Conservation (phyloP, 2,113 vertebrate species). For the Rallus limicola region DNA sequence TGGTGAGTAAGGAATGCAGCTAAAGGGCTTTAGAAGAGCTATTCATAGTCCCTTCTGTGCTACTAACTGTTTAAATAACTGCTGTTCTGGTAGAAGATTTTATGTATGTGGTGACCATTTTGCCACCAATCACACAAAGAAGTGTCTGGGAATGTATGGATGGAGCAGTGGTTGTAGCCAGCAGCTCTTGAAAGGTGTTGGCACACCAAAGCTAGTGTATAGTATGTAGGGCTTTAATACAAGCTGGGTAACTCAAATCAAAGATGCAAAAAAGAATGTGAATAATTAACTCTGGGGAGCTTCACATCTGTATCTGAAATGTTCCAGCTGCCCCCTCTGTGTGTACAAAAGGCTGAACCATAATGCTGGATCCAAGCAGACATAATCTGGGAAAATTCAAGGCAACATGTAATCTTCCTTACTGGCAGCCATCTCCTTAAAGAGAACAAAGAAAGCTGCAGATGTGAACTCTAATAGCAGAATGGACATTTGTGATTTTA, state of each 20-base stretch:
- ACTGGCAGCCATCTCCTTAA: not conserved
- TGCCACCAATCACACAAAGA: not conserved
- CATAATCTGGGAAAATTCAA: slow-evolving; percentile 52
- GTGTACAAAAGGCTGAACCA: not conserved
- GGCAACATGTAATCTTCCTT: slow-evolving; percentile 36
- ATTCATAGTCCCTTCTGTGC: not conserved
- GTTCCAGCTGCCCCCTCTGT: slow-evolving; percentile 25
- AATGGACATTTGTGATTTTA: not conserved
- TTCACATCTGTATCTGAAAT: slow-evolving; percentile 39
- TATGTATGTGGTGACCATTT: not conserved
- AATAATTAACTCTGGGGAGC: slow-evolving; percentile 5
- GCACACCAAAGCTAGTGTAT: not conserved
- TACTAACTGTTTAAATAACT: not conserved
- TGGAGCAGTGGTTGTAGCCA: not conserved
- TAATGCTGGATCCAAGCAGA: slow-evolving; percentile 15
- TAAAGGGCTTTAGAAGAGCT: not conserved
- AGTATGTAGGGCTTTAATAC: not conserved
- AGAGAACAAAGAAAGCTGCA: not conserved
- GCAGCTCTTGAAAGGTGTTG: not conserved
- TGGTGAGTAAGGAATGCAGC: not conserved
- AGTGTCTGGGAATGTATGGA: not conserved
- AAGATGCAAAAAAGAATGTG: slow-evolving; percentile 19
- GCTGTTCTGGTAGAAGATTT: not conserved
- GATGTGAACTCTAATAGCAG: not conserved
- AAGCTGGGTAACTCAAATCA: not conserved